phyloP scores from a whole-genome alignment of 1,140 invertebrate genomes.

The Drosophila watanabei region DNA sequence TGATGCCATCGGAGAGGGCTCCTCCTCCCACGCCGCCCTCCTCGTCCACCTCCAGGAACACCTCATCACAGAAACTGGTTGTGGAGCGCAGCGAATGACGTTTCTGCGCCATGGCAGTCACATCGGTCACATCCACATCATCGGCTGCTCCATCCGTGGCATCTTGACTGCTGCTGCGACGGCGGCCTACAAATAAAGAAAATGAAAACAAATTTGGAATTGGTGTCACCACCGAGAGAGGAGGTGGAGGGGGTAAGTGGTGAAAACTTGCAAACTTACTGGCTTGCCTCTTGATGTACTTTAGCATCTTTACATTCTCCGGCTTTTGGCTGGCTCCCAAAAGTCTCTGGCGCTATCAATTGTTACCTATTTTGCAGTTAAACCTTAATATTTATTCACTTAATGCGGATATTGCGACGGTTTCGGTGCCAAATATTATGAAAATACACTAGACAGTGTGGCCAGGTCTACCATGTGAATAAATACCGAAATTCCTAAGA shows the following conservation, averaged over 20 bases:
- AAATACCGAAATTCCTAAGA: background rate
- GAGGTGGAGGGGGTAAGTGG: slow-evolving; percentile 3
- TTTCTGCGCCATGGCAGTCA: slow-evolving; percentile 55
- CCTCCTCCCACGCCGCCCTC: slow-evolving; percentile 35
- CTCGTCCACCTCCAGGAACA: slow-evolving; percentile 69
- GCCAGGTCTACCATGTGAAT: too few relatives aligned
- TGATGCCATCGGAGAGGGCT: slow-evolving; percentile 59
- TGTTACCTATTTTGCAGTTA: slow-evolving; percentile 7
- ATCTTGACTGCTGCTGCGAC: slow-evolving; percentile 67
- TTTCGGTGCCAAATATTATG: slow-evolving; percentile 32
- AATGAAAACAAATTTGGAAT: slow-evolving; percentile 35
- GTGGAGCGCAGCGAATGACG: slow-evolving; percentile 79
- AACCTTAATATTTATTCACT: background rate
- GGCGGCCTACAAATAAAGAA: slow-evolving; percentile 53
- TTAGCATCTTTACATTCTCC: slow-evolving; percentile 78
- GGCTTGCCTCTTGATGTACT: slow-evolving; percentile 82
- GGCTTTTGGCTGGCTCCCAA: slow-evolving; percentile 17
- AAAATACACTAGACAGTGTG: slow-evolving; percentile 16
- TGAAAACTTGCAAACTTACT: slow-evolving; percentile 60
- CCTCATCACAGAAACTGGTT: slow-evolving; percentile 84
- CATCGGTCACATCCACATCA: slow-evolving; percentile 56
- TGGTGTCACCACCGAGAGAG: slow-evolving; percentile 27
- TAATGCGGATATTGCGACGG: slow-evolving; percentile 10
- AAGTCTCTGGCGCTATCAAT: slow-evolving; percentile 3
- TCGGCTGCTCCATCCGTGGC: slow-evolving; percentile 41